A percentile compares a stretch with the other conserved stretches of the same genome.
Conservation (phyloP, 2,888 invertebrate genomes). For the Eretmocerus hayati region DNA sequence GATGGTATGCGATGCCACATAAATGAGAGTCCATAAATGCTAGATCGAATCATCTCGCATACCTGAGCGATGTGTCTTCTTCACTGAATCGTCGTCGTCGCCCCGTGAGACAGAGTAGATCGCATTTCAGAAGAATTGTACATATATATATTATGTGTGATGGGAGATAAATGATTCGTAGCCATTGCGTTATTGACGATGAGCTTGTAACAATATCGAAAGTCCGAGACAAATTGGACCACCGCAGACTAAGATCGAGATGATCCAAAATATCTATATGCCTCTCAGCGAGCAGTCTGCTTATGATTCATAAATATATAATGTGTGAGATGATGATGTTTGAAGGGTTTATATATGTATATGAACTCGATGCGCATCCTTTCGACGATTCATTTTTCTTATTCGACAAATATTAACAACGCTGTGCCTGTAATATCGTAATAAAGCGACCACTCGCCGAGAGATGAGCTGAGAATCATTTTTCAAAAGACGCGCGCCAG, state of each 20-base stretch:
- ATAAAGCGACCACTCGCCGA: background rate
- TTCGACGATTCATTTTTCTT: background rate
- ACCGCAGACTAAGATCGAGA: slow-evolving; percentile 35
- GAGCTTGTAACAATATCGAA: slow-evolving; percentile 45
- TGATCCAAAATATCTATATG: background rate
- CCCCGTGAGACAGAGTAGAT: background rate
- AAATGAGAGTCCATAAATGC: background rate
- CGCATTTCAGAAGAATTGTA: slow-evolving; percentile 1
- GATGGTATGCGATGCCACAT: no score
- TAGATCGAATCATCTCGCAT: background rate
- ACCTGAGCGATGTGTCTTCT: background rate
- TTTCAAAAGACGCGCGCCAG: no score
- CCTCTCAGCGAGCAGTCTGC: slow-evolving; percentile 7
- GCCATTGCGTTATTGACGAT: slow-evolving; percentile 41
- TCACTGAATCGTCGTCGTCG: background rate
- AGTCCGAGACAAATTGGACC: slow-evolving; percentile 46
- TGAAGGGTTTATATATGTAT: no score
- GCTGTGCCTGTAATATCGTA: slow-evolving; percentile 3
- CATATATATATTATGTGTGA: no score
- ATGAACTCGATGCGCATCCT: background rate
- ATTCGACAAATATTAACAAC: slow-evolving; percentile 7
- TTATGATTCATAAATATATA: no score
- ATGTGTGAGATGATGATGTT: no score
- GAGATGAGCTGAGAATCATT: no score
- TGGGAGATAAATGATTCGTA: slow-evolving; percentile 27